Base-by-base conservation (phyloP, 2,888 invertebrate genomes). In the Macrostomum cliftonense region DNA sequence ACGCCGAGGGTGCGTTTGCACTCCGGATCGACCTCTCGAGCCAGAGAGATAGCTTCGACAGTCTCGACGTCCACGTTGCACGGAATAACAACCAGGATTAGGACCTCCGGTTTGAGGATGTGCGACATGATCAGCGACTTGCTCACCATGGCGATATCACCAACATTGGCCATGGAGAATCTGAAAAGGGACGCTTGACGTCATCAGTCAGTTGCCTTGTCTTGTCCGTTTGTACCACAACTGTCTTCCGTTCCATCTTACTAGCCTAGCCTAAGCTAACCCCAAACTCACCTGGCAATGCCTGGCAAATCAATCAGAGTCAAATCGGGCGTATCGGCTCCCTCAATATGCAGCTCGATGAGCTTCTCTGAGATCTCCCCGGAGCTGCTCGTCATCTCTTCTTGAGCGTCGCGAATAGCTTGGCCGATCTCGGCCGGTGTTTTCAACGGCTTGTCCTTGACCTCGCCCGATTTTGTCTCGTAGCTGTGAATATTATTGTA, bases 231-330 rank as follows among this genome's bases (percentile, higher is more conserved):
- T n/a, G n/a, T n/a, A n/a, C n/a, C n/a, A n/a, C n/a, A n/a, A n/a
- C n/a, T n/a, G n/a, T 28, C 9, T 7, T 9, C 28, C 28, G 9
- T 28, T 28, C 9, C 9, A 28, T 7, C 9, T 28, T 7, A 28
- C 28, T 7, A 7, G 9, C 9, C 28, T 28, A 28, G 9, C 9
- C 28, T 28, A 4, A 28, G 5, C 28, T 28, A 28, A n/a, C 28
- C 9, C 28, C 9, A 28, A 4, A 4, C 28, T 28, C 28, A 28
- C 28, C 28, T 28, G 40, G 36, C 21, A 43, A 50, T 40, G 2
- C 50, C 50, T 1, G 50, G 50, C 17, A 50, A 38, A 16, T 50
- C 50, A 40, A 50, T 50, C 12, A 50, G 43, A 5, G 50, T 50
- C 19, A 50, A 44, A 40, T 50, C 47, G 1, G 50, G 50, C 16